Evolutionary conservation across 2,888 invertebrate genomes (phyloP), one percentile per base, ranked within the genome.

Genomic region (Ochlodes sylvanus): DNA sequence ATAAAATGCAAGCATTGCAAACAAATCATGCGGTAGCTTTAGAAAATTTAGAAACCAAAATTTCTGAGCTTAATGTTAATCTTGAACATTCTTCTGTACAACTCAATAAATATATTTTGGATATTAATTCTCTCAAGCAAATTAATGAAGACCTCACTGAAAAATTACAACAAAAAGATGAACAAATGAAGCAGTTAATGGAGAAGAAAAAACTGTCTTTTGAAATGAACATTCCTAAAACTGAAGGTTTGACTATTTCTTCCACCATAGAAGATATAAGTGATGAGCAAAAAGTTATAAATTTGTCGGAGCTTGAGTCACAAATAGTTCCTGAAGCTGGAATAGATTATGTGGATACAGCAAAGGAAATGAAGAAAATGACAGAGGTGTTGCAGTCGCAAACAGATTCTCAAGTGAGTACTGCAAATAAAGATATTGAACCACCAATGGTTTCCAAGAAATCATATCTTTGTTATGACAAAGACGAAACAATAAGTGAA

Each of bases 191-290:
- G 75, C 87, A 89, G 68, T 76, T 92, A 15, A 81, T 79, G 63
- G 89, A 90, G 65, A 89, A 81, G 68, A 89, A 87, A 69, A 88
- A 83, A 75, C 76, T 93, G 50, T 78, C 85, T 42, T 92, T 93
- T 77, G 92, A 92, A 85, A 93, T 93, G 89, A 92, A 81, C 72
- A 92, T 93, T 72, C 93, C 93, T 27, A 93, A 92, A 84, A 93
- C 93, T n/a, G 93, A 93, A 77, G 93, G 93, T 19, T 84, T 93
- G 86, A 75, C 91, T 52, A 93, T 93, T 78, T 90, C 92, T 10
- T 93, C 93, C 15, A 92, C 88, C 63, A 92, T 92, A 74, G 91
- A 92, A 79, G 79, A 88, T 47, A 68, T 90, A 67, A 84, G 81
- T 73, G 78, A 79, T 72, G 85, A 85, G 57, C 75, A 78, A 62